These are phyloP conservation scores for Sebastes trivittatus DNA, from an alignment of 2,797 vertebrate species.

Conservation along the genomic window DNA sequence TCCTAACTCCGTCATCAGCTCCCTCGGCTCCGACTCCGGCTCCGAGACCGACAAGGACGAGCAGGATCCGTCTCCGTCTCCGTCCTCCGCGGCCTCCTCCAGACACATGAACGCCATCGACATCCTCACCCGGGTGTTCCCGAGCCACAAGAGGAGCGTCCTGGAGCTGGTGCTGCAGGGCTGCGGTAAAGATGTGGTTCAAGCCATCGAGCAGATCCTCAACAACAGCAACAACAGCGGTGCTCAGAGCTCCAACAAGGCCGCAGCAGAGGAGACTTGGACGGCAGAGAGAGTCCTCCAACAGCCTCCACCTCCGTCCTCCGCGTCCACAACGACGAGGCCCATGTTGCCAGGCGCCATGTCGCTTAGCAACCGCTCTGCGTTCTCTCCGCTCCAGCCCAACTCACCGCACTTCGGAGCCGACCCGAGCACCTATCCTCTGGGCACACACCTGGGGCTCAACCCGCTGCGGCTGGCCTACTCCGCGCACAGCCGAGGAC, in stretches of 20 bases:
- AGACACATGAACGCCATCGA: constrained; percentile 97
- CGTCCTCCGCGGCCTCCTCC: constrained; percentile 85
- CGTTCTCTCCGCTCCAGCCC: constrained; percentile 95
- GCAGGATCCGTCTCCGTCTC: constrained; percentile 80
- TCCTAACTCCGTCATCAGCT: constrained; percentile 93
- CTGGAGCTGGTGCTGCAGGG: constrained; percentile 96
- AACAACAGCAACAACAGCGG: constrained; percentile 88
- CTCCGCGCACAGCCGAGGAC: constrained; percentile 96
- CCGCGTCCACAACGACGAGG: constrained; percentile 79
- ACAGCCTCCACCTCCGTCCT: constrained; percentile 70
- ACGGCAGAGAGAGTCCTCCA: constrained; percentile 86
- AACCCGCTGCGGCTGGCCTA: constrained; percentile 97
- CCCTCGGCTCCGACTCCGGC: constrained; percentile 93
- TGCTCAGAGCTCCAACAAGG: constrained; percentile 70
- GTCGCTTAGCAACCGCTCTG: constrained; percentile 95
- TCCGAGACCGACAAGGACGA: constrained; percentile 94
- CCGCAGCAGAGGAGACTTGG: constrained; percentile 84
- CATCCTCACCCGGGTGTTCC: constrained; percentile 96
- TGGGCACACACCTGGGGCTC: constrained; percentile 93
- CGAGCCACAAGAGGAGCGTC: constrained; percentile 94
- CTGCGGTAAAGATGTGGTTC: constrained; percentile 97
- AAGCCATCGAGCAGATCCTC: constrained; percentile 99
- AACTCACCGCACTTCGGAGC: constrained; percentile 93
- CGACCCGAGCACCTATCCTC: constrained; percentile 89
- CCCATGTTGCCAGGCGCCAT: constrained; percentile 93